Evolutionary conservation across 2,888 invertebrate genomes (phyloP).

Genomic region (Megaustenia siamemsis): DNA sequence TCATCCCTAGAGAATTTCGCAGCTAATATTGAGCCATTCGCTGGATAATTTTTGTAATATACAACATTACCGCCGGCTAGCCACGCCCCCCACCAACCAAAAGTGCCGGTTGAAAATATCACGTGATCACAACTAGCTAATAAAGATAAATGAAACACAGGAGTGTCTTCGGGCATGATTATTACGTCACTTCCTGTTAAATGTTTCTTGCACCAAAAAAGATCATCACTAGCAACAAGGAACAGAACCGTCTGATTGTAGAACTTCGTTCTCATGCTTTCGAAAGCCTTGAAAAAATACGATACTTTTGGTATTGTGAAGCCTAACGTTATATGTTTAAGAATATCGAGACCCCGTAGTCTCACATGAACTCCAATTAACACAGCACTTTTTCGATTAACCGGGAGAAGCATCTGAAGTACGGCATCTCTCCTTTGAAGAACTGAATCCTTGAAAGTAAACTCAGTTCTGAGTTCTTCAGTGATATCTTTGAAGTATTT

Average conservation of each 20-base stretch:
- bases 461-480: too few relatives aligned
- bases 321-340: neutral
- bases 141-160: neutral
- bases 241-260: neutral
- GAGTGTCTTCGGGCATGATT: neutral
- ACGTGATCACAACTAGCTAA: constrained; percentile 13
- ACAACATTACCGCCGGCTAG: neutral
- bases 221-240: neutral
- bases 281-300: neutral
- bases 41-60: neutral
- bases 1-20: neutral
- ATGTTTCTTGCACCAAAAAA: neutral
- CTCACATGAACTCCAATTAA: constrained; percentile 1
- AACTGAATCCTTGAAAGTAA: too few relatives aligned
- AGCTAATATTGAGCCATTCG: neutral
- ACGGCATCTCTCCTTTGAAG: too few relatives aligned
- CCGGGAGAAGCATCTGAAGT: too few relatives aligned
- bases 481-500: too few relatives aligned
- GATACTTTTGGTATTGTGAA: neutral
- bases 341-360: neutral
- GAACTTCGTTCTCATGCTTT: neutral
- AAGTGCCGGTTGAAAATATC: neutral
- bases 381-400: too few relatives aligned
- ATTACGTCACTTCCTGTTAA: neutral
- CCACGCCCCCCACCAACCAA: constrained; percentile 45